Conservation (phyloP, 1,140 invertebrate genomes). For the Bombyx mori region DNA sequence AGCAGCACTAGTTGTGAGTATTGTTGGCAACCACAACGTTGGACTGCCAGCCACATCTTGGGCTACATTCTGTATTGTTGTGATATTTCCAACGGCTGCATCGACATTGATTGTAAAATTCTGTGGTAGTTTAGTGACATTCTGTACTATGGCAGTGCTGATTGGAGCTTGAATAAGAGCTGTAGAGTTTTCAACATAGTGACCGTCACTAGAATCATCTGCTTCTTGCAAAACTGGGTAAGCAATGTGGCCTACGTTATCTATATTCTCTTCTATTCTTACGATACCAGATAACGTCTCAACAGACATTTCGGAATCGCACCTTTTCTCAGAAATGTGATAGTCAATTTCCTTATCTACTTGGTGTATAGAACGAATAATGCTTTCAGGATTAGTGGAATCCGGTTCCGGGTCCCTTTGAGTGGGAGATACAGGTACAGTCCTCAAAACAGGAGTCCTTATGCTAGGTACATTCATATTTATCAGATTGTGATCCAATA, state of each 20-base stretch:
- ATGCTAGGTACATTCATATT: constrained; percentile 60
- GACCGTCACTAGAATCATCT: constrained; percentile 49
- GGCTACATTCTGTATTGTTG: constrained; percentile 62
- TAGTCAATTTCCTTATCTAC: constrained; percentile 59
- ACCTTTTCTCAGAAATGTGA: constrained; percentile 49
- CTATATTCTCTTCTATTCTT: constrained; percentile 50
- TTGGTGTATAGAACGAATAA: constrained; percentile 56
- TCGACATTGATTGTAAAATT: constrained; percentile 66
- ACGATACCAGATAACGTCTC: constrained; percentile 53
- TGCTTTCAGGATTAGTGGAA: constrained; percentile 63
- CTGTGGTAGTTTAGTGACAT: constrained; percentile 62
- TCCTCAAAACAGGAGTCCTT: constrained; percentile 54
- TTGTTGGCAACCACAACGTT: constrained; percentile 61
- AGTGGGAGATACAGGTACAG: constrained; percentile 45
- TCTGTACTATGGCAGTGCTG: constrained; percentile 60
- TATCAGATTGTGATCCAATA: constrained; percentile 62
- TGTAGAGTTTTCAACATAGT: constrained; percentile 53
- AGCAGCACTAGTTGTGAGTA: constrained; percentile 48
- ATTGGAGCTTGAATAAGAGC: constrained; percentile 60
- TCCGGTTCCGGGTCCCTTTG: constrained; percentile 60
- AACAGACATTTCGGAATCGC: constrained; percentile 55
- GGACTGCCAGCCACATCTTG: constrained; percentile 60
- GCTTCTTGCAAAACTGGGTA: constrained; percentile 56
- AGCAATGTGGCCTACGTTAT: constrained; percentile 47
- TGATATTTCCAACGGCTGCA: constrained; percentile 58